Evolutionary conservation across 2,113 vertebrate species (phyloP), one percentile per base, ranked within the genome.

Genomic region (Naja naja): DNA sequence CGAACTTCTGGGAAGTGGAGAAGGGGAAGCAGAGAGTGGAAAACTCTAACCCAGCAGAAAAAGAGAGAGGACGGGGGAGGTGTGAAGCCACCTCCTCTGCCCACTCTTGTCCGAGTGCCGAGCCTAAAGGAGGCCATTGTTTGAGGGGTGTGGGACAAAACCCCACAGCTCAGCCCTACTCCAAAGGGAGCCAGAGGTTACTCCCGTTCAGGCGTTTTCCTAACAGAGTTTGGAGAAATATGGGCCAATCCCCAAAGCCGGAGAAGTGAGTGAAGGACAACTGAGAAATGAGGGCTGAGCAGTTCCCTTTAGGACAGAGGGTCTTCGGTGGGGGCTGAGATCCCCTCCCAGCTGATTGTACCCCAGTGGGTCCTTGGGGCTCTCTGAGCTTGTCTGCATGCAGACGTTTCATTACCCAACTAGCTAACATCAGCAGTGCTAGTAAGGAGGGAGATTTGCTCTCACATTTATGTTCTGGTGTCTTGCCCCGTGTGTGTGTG

Each of bases 31-130:
- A 47, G 30, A 7, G 18, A 60, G 52, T 45, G 64, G 43, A 92
- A 89, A 90, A 30, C 27, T 54, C 74, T 93, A 20, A 60, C 88
- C 18, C 92, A 86, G 92, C 88, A 90, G 22, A 92, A 93, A 55
- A 30, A 90, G 49, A 27, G 4, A 8, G 7, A n/a, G 54, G 60
- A 25, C 8, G 16, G n/a, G 16, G 30, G 22, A 5, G 30, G 4
- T 16, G 64, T 27, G 87, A 88, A 39, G 25, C 22, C 22, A 14
- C 1, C 20, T 39, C 16, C 2, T 25, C 14, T 43, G 34, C 87
- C 91, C 60, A 81, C 69, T 39, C 23, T n/a, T 2, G 52, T 12
- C 54, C 87, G 11, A 74, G 30, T 89, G 54, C 34, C 18, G 23
- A 43, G 53, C 88, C 22, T 9, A 7, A 54, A 88, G 54, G 56